phyloP scores from a whole-genome alignment of 1,140 invertebrate species.

The Schlechtendalia chinensis region DNA sequence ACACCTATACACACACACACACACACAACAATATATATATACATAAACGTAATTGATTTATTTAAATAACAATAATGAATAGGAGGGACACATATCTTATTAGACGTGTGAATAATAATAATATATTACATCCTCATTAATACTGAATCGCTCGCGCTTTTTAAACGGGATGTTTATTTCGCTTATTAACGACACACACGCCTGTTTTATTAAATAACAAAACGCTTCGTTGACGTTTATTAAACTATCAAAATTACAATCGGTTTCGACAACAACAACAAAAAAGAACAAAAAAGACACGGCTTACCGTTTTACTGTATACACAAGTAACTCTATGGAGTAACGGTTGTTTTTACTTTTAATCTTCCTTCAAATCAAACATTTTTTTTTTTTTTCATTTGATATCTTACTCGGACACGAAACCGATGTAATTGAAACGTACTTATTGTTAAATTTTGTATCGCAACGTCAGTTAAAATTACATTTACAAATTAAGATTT shows the following conservation, averaged over 20 bases:
- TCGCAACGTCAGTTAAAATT: conserved; percentile 14
- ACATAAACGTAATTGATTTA: not conserved
- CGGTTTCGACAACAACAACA: no score
- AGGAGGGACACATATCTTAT: not conserved
- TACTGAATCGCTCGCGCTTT: not conserved
- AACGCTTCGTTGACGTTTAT: conserved; percentile 2
- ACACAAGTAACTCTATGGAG: conserved; percentile 20
- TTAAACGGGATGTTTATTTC: conserved; percentile 44
- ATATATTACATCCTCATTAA: conserved; percentile 42
- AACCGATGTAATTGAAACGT: not conserved
- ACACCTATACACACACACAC: no score
- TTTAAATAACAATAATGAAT: not conserved
- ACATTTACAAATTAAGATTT: not conserved
- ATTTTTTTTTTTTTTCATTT: not conserved
- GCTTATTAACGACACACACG: not conserved
- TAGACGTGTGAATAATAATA: conserved; percentile 25
- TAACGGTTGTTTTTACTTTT: not conserved
- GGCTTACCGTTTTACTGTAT: not conserved
- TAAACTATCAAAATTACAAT: not conserved
- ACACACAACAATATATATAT: no score
- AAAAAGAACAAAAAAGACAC: not conserved
- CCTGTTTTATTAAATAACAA: conserved; percentile 10
- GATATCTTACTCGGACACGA: not conserved
- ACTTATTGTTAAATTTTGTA: no score
- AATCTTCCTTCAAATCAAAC: not conserved